Evolutionary conservation across 2,888 invertebrate species (phyloP).

Genomic region (Cephus spinipes): DNA sequence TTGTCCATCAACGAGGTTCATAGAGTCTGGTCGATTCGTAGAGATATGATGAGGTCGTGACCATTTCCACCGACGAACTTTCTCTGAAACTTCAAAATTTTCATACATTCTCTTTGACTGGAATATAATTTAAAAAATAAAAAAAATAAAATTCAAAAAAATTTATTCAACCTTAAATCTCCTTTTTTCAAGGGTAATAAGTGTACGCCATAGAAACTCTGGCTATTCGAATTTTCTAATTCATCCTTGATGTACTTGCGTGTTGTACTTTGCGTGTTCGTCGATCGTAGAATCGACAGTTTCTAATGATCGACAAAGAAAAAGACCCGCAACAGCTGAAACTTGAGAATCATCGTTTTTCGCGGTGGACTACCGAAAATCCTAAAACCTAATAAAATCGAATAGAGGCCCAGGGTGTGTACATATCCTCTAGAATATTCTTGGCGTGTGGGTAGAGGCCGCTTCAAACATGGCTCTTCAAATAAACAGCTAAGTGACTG

Average conservation of each 20-base stretch:
- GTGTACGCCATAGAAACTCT: neutral
- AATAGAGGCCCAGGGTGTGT: slow-evolving; percentile 58
- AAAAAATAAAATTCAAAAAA: neutral
- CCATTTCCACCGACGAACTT: neutral
- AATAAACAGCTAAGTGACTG: slow-evolving; percentile 62
- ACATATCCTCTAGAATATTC: slow-evolving; percentile 57
- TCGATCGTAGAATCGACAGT: neutral
- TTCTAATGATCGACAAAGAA: neutral
- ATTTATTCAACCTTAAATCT: neutral
- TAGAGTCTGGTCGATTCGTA: slow-evolving; percentile 16
- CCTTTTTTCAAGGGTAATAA: neutral
- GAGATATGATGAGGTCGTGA: slow-evolving; percentile 31
- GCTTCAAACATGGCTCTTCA: slow-evolving; percentile 57
- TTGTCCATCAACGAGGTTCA: neutral
- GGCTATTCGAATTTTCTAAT: neutral
- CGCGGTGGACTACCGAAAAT: slow-evolving; percentile 38
- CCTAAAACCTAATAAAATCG: slow-evolving; percentile 65
- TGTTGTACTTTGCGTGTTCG: neutral
- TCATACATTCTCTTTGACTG: neutral
- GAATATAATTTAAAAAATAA: neutral
- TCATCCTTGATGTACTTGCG: neutral
- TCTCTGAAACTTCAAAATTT: too few species aligned
- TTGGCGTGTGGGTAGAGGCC: slow-evolving; percentile 54
- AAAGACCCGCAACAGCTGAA: neutral
- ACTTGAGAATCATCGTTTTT: slow-evolving; percentile 1